phyloP scores from a whole-genome alignment of 2,113 vertebrate genomes.

The Dendropsophus ebraccatus region DNA sequence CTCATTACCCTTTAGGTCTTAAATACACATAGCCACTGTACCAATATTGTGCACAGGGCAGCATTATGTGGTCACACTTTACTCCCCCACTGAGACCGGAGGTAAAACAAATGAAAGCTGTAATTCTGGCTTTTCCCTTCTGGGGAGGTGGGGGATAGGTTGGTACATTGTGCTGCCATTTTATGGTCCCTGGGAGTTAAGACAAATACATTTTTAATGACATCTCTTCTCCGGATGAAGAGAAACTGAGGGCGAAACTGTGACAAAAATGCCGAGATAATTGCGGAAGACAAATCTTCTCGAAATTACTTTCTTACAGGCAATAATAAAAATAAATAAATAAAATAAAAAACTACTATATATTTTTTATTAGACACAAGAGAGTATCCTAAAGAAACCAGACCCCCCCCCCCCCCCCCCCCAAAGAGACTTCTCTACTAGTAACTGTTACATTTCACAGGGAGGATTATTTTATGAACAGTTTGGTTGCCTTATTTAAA shows the following conservation, averaged over 20 bases:
- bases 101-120: conserved; percentile 12
- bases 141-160: background rate
- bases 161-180: background rate
- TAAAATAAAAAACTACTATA: background rate
- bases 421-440: no score
- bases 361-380: background rate
- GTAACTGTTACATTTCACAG: background rate
- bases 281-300: background rate
- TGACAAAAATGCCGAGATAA: background rate
- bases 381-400: no score
- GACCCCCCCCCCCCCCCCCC: no score
- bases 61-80: conserved; percentile 17
- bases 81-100: background rate
- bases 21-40: background rate
- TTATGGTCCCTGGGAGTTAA: background rate
- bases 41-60: background rate
- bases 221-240: background rate
- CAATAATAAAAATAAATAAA: background rate
- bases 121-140: background rate
- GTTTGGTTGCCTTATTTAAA: no score
- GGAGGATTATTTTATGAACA: no score
- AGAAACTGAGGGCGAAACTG: background rate
- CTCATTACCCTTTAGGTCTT: background rate
- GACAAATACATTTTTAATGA: background rate
- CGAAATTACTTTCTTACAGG: background rate